phyloP scores from a whole-genome alignment of 2,797 vertebrate species.

The Centropyge bicolor region DNA sequence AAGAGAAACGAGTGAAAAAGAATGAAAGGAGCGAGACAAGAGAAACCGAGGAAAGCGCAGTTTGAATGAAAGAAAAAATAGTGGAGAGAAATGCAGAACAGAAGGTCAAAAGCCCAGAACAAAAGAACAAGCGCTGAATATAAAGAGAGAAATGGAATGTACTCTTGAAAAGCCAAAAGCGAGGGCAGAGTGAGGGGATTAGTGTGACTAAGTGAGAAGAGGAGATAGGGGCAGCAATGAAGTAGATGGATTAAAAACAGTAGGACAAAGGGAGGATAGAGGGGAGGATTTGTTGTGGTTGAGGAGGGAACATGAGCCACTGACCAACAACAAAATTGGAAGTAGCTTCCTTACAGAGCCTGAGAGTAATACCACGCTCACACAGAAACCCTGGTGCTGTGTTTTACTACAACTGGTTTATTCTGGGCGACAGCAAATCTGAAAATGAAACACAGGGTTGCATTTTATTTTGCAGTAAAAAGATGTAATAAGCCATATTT shows the following conservation, averaged over 20 bases:
- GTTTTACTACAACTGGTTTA: not conserved
- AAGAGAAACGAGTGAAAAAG: slow-evolving; percentile 28
- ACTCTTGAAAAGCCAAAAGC: slow-evolving; percentile 39
- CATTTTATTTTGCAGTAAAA: too few relatives aligned
- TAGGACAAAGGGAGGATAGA: slow-evolving; percentile 41
- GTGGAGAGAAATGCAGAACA: slow-evolving; percentile 24
- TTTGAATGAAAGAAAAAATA: slow-evolving; percentile 33
- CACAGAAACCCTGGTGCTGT: not conserved
- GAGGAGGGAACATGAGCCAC: slow-evolving; percentile 37
- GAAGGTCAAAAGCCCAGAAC: slow-evolving; percentile 45
- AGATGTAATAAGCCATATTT: too few relatives aligned
- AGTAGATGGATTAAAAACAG: slow-evolving; percentile 65
- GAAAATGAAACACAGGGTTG: not conserved
- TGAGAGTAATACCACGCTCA: slow-evolving; percentile 4
- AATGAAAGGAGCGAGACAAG: slow-evolving; percentile 7
- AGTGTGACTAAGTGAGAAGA: slow-evolving; percentile 50
- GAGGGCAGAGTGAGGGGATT: slow-evolving; percentile 52
- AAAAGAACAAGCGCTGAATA: slow-evolving; percentile 30
- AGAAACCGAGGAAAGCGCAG: slow-evolving; percentile 8
- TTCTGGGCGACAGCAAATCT: not conserved
- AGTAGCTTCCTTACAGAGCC: slow-evolving; percentile 1
- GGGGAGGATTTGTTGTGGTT: slow-evolving; percentile 52
- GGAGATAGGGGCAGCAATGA: slow-evolving; percentile 46
- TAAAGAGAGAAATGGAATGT: slow-evolving; percentile 33
- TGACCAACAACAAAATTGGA: slow-evolving; percentile 28